A percentile compares a stretch with the other conserved stretches of the same genome.
phyloP scores from a whole-genome alignment of 2,797 vertebrate species.

The Cynopterus sphinx region DNA sequence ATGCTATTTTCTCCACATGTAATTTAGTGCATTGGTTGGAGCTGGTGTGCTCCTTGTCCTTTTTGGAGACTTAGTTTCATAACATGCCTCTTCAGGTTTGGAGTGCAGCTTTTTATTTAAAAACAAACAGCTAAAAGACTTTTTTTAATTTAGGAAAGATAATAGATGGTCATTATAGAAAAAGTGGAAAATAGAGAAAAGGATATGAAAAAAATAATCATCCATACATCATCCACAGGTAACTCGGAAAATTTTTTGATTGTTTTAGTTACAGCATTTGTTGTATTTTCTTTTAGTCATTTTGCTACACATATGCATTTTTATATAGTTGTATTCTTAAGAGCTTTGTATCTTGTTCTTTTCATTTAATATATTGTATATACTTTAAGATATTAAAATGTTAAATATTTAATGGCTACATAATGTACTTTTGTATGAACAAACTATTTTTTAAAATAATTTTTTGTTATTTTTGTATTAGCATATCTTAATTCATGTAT shows the following conservation, averaged over 20 bases:
- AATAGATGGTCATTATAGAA: background rate
- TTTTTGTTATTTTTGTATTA: background rate
- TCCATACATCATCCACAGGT: background rate
- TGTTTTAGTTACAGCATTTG: constrained; percentile 11
- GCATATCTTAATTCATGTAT: background rate
- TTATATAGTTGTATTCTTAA: constrained; percentile 2
- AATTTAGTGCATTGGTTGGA: background rate
- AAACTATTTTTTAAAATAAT: background rate
- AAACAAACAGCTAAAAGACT: background rate
- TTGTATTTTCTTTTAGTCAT: constrained; percentile 31
- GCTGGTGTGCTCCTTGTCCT: background rate
- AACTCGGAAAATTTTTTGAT: background rate
- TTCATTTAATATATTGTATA: background rate
- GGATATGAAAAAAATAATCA: constrained; percentile 5
- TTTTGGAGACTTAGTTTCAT: background rate
- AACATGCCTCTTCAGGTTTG: background rate
- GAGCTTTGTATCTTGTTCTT: constrained; percentile 4
- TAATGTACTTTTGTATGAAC: background rate
- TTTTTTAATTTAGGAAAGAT: background rate
- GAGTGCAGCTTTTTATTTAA: constrained; percentile 40
- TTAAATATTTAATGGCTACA: constrained; percentile 21
- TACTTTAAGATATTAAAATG: constrained; percentile 34
- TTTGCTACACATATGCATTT: background rate
- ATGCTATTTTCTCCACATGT: background rate
- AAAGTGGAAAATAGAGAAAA: background rate